Evolutionary conservation across 2,113 vertebrate genomes (phyloP).

Genomic region (Bufo bufo): DNA sequence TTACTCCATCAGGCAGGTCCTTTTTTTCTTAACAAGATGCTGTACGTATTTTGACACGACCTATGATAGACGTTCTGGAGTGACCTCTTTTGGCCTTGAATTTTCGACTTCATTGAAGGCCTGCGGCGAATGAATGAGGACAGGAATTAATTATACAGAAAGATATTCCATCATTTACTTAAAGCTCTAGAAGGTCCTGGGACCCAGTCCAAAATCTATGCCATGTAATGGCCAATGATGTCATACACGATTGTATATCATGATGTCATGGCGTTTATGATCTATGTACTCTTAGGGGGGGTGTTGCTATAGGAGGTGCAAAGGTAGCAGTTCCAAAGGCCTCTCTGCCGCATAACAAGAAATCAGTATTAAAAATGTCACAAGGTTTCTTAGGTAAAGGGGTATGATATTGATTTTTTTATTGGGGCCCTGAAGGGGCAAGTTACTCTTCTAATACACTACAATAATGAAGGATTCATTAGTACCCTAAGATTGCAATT

Average conservation of each 20-base stretch:
- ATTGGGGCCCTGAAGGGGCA: background rate
- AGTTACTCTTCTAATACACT: background rate
- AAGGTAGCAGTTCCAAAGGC: no score
- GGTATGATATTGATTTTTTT: background rate
- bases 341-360: background rate
- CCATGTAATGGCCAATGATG: background rate
- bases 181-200: background rate
- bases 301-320: background rate
- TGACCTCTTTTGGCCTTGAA: conserved; percentile 9
- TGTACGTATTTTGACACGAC: background rate
- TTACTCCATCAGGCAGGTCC: background rate
- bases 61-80: background rate
- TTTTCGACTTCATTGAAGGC: background rate
- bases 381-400: background rate
- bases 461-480: background rate
- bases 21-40: background rate
- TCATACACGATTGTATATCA: background rate
- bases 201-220: background rate
- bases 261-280: background rate
- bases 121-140: background rate
- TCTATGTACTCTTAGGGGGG: background rate
- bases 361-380: background rate
- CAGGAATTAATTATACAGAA: background rate
- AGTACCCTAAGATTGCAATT: background rate
- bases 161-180: background rate